phyloP scores from a whole-genome alignment of 2,113 vertebrate species.

The Thryonomys swinderianus region DNA sequence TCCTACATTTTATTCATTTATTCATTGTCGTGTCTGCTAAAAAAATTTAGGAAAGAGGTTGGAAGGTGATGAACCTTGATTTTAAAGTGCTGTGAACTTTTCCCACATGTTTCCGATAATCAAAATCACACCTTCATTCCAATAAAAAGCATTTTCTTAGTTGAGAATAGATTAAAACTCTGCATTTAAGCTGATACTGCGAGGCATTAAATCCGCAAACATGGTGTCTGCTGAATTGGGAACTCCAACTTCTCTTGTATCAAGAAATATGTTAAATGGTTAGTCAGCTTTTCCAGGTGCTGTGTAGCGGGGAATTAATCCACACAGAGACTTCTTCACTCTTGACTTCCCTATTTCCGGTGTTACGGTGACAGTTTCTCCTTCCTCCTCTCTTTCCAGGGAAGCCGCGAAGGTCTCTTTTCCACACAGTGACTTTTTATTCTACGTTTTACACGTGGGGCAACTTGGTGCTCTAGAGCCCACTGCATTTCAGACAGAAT shows the following conservation, averaged over 20 bases:
- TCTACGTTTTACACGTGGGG: conserved; percentile 6
- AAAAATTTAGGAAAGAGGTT: conserved; percentile 83
- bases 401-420: background rate
- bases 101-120: conserved; percentile 33
- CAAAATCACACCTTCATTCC: conserved; percentile 50
- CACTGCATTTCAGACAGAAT: background rate
- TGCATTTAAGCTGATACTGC: background rate
- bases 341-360: conserved; percentile 44
- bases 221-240: conserved; percentile 27
- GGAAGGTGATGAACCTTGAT: conserved; percentile 77
- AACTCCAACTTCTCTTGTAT: conserved; percentile 67
- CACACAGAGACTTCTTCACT: conserved; percentile 67
- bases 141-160: conserved; percentile 37
- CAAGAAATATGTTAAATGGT: conserved; percentile 50
- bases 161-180: conserved; percentile 47
- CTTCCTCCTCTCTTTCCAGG: background rate
- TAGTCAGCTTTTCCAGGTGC: conserved; percentile 40
- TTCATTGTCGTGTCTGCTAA: conserved; percentile 87
- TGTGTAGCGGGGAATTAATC: conserved; percentile 56
- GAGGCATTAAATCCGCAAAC: conserved; percentile 12
- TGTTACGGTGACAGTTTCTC: conserved; percentile 32
- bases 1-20: conserved; percentile 86
- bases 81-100: conserved; percentile 66
- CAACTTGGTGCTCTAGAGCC: conserved; percentile 27
- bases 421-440: background rate